Evolutionary conservation across 2,797 vertebrate genomes (phyloP).

Genomic region (Premnoplex brunnescens): DNA sequence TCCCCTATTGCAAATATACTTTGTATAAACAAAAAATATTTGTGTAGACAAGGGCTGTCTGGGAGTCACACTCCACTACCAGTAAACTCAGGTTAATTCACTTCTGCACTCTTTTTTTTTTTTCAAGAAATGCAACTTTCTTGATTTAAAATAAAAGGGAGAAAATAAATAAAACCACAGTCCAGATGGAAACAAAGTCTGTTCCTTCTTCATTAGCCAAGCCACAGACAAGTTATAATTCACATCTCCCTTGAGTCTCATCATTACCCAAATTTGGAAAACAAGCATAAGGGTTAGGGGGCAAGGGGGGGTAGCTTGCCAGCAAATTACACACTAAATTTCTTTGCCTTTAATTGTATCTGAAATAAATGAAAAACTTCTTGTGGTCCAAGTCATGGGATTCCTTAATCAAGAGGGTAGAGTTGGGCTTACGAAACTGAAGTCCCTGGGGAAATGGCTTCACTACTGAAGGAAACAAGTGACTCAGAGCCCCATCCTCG

Average conservation of each 20-base stretch:
- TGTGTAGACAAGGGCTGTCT: not conserved
- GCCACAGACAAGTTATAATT: slow-evolving; percentile 48
- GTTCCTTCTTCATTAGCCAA: slow-evolving; percentile 49
- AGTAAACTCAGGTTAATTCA: not conserved
- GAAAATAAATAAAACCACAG: slow-evolving; percentile 48
- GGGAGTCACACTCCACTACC: not conserved
- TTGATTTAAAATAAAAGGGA: slow-evolving; percentile 15
- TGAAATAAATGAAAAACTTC: slow-evolving; percentile 40
- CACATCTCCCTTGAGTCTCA: slow-evolving; percentile 36
- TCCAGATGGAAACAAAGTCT: slow-evolving; percentile 58
- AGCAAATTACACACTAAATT: not conserved
- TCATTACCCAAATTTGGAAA: slow-evolving; percentile 39
- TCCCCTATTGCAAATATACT: not conserved
- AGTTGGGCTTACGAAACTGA: not conserved
- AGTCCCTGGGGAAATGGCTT: slow-evolving; percentile 22
- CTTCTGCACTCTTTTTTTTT: not conserved
- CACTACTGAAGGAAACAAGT: slow-evolving; percentile 26
- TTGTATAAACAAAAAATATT: not conserved
- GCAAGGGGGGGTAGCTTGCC: not conserved
- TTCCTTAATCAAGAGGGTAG: not conserved
- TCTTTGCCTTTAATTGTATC: slow-evolving; percentile 42
- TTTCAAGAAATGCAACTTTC: not conserved
- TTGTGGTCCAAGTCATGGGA: slow-evolving; percentile 42
- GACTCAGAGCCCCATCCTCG: slow-evolving; percentile 10
- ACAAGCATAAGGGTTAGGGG: slow-evolving; percentile 15